A percentile compares a stretch with the other conserved stretches of the same genome.
These are phyloP conservation scores for Urocitellus parryii DNA, from an alignment of 2,113 vertebrate genomes.

Conservation along the genomic window DNA sequence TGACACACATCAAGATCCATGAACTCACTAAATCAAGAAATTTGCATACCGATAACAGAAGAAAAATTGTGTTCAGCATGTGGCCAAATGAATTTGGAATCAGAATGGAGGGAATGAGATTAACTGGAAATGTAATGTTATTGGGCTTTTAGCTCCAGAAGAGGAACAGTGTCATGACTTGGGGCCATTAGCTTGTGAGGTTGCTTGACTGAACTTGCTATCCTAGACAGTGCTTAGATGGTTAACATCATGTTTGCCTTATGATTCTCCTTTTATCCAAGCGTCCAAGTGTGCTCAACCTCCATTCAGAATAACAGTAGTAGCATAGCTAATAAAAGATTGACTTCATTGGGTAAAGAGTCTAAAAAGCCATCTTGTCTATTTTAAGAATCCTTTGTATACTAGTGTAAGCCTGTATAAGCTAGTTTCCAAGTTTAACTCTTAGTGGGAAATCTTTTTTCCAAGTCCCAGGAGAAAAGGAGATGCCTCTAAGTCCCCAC, in stretches of 20 bases:
- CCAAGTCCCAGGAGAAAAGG: neutral
- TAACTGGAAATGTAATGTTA: neutral
- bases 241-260: neutral
- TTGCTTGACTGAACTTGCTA: neutral
- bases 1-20: rapidly evolving
- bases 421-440: neutral
- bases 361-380: neutral
- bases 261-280: neutral
- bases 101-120: neutral
- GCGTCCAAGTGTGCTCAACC: neutral
- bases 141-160: neutral
- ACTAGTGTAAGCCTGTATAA: neutral
- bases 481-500: neutral
- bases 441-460: neutral
- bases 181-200: neutral
- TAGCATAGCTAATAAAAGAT: neutral
- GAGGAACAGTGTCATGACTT: neutral
- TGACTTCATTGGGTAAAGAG: neutral
- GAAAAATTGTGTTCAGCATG: neutral
- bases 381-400: neutral
- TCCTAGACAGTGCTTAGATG: neutral
- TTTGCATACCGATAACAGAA: rapidly evolving
- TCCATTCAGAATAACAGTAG: neutral
- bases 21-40: neutral
- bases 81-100: neutral